A percentile compares a stretch with the other conserved stretches of the same genome.
Conservation (phyloP, 2,113 vertebrate species). For the Strigops habroptila region DNA sequence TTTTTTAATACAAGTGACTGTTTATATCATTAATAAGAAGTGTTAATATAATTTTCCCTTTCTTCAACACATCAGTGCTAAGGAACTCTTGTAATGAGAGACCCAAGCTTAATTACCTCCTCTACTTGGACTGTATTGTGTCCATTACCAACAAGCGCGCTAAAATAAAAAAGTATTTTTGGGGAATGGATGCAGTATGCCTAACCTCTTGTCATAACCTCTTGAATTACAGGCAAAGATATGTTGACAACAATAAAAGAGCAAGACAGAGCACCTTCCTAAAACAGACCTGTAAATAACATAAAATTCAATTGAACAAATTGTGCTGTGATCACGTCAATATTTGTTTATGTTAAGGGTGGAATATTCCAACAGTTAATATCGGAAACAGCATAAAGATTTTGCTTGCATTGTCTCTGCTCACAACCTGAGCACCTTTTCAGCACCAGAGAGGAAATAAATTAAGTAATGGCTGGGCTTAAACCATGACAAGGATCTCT, state of each 20-base stretch:
- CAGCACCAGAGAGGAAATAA: background rate
- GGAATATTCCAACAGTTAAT: background rate
- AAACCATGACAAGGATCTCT: background rate
- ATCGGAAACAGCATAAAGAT: background rate
- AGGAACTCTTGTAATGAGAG: background rate
- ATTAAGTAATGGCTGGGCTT: too few species aligned
- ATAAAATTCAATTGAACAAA: background rate
- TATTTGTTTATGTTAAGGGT: background rate
- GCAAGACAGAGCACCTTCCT: background rate
- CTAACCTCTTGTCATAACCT: background rate
- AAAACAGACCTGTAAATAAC: background rate
- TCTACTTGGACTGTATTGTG: background rate
- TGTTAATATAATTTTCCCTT: background rate
- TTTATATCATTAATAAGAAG: background rate
- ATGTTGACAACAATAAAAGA: background rate
- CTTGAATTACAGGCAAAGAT: background rate
- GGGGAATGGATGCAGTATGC: background rate
- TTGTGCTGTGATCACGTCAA: background rate
- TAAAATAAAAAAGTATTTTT: background rate
- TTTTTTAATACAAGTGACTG: background rate
- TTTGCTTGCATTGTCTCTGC: background rate
- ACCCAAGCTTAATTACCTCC: background rate
- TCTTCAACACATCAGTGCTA: background rate
- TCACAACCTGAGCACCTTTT: background rate
- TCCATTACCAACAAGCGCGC: background rate